phyloP scores from a whole-genome alignment of 2,888 invertebrate genomes.

The Chrysomela aeneicollis region DNA sequence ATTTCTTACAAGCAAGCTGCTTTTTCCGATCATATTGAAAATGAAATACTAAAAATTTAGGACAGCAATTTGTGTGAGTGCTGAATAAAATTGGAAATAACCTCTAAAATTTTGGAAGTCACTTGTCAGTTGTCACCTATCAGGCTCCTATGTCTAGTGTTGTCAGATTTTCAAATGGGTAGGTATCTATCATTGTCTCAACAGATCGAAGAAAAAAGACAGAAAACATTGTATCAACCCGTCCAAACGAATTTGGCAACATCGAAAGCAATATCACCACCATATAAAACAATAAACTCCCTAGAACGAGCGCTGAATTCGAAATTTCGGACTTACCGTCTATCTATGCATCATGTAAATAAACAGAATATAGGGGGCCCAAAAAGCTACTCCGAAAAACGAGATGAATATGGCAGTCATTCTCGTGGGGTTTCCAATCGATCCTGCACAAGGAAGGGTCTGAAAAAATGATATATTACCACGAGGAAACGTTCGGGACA shows the following conservation, averaged over 20 bases:
- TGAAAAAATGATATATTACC: slow-evolving; percentile 60
- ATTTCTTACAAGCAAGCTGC: slow-evolving; percentile 53
- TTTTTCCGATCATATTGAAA: slow-evolving; percentile 52
- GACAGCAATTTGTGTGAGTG: background rate
- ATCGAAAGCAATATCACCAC: background rate
- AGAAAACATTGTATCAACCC: too few relatives aligned
- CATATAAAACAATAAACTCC: too few relatives aligned
- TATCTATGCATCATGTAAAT: slow-evolving; percentile 71
- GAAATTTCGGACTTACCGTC: slow-evolving; percentile 17
- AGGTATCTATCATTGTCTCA: too few relatives aligned
- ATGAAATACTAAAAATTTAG: slow-evolving; percentile 18
- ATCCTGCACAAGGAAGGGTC: slow-evolving; percentile 75
- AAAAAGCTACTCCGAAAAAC: slow-evolving; percentile 76
- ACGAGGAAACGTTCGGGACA: too few relatives aligned
- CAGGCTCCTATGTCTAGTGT: background rate
- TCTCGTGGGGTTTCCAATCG: slow-evolving; percentile 72
- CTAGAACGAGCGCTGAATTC: background rate
- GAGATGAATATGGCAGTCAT: slow-evolving; percentile 71
- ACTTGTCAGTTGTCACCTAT: slow-evolving; percentile 2
- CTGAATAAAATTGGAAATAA: background rate
- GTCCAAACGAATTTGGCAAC: slow-evolving; percentile 18
- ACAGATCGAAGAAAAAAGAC: too few relatives aligned
- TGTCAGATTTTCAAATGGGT: too few relatives aligned
- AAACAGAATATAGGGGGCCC: slow-evolving; percentile 74
- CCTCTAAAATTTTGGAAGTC: background rate